A percentile compares a stretch with the other conserved stretches of the same genome.
These are phyloP conservation scores for Chymomyza procnemis DNA, from an alignment of 2,888 invertebrate species.

Conservation along the genomic window DNA sequence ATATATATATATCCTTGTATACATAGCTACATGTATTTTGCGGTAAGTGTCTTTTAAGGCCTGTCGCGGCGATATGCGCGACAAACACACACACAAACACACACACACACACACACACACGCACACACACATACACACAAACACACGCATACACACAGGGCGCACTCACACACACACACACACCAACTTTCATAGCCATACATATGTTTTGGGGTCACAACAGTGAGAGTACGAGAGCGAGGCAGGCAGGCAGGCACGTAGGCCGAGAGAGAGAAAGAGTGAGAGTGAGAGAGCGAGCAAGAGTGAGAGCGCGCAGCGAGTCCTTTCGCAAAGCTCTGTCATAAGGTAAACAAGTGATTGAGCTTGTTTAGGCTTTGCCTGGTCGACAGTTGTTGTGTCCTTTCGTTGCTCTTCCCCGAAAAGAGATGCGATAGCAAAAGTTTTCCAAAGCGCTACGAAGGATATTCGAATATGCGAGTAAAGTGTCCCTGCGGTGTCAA, in stretches of 20 bases:
- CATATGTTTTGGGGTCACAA: not conserved
- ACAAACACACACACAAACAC: not conserved
- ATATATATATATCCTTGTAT: not conserved
- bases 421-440: constrained; percentile 1
- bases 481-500: not conserved
- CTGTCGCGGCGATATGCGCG: not conserved
- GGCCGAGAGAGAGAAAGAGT: not conserved
- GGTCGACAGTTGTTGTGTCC: constrained; percentile 1
- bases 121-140: not conserved
- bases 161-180: not conserved
- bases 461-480: not conserved
- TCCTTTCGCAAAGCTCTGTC: constrained; percentile 24
- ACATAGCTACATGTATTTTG: not conserved
- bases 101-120: constrained; percentile 13
- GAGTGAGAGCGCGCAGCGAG: not conserved
- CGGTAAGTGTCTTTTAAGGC: not conserved
- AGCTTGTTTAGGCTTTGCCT: constrained; percentile 57
- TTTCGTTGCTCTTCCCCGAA: not conserved
- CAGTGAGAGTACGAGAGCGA: too few relatives aligned
- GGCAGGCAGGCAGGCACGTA: too few relatives aligned
- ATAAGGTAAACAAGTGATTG: constrained; percentile 61
- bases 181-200: constrained; percentile 3
- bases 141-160: constrained; percentile 4
- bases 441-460: not conserved
- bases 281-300: not conserved